phyloP scores from a whole-genome alignment of 2,113 vertebrate species.

The Engraulis encrasicolus region DNA sequence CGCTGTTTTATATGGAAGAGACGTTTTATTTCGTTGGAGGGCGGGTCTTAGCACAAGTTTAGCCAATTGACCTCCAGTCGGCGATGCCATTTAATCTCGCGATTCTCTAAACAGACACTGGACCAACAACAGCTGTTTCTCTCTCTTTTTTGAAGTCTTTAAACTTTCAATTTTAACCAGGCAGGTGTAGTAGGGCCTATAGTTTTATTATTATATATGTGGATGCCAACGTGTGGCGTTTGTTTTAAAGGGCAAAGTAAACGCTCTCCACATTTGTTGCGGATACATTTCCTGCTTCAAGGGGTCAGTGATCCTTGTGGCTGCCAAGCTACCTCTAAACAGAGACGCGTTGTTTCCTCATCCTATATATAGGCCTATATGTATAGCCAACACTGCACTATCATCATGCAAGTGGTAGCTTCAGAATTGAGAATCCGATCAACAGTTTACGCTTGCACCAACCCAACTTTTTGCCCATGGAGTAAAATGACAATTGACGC shows the following conservation, averaged over 20 bases:
- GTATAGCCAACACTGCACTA: not conserved
- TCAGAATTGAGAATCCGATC: no score
- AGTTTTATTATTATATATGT: not conserved
- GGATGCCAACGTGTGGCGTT: not conserved
- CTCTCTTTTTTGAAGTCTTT: no score
- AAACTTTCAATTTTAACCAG: not conserved
- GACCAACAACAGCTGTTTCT: no score
- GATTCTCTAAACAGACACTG: not conserved
- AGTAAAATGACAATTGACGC: no score
- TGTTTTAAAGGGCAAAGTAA: not conserved
- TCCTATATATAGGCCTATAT: not conserved
- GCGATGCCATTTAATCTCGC: constrained; percentile 4
- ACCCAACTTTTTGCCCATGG: no score
- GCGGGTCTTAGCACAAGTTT: not conserved
- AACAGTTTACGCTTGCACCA: no score
- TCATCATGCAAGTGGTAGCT: no score
- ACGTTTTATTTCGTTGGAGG: not conserved
- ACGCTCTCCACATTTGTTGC: not conserved
- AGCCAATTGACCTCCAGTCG: not conserved
- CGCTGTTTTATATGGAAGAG: not conserved
- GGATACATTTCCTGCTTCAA: not conserved
- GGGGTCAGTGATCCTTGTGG: not conserved
- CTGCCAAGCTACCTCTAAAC: not conserved
- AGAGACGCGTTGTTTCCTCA: not conserved
- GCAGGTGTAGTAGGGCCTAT: not conserved